These are phyloP conservation scores for Drosophila maculinotata DNA, from an alignment of 2,888 invertebrate genomes.

Conservation along the genomic window DNA sequence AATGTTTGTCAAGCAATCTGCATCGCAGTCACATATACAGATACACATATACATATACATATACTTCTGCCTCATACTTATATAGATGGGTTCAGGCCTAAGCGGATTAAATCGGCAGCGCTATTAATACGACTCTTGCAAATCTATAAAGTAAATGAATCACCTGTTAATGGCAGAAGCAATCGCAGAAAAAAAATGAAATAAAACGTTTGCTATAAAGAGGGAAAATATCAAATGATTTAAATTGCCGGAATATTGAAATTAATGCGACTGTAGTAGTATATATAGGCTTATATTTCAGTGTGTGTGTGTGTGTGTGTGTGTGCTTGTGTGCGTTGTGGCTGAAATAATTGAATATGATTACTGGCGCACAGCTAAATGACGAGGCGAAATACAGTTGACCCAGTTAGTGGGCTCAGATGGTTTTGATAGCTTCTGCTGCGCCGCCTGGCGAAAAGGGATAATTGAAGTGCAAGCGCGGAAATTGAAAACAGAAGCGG, in stretches of 20 bases:
- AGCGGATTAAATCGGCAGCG: constrained; percentile 45
- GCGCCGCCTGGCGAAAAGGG: constrained; percentile 18
- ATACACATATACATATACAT: too few relatives aligned
- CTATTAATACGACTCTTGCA: constrained; percentile 17
- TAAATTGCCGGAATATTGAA: constrained; percentile 70
- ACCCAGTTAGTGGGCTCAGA: constrained; percentile 65
- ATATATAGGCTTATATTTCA: constrained; percentile 19
- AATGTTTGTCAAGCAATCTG: constrained; percentile 56
- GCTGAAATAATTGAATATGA: constrained; percentile 74
- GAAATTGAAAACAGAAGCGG: constrained; percentile 69
- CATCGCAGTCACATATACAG: constrained; percentile 18
- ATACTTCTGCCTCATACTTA: neutral
- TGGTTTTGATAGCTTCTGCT: constrained; percentile 44
- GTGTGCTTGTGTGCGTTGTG: constrained; percentile 35
- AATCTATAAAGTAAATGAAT: constrained; percentile 59
- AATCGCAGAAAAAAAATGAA: constrained; percentile 15
- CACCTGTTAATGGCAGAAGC: constrained; percentile 47
- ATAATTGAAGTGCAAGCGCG: constrained; percentile 74
- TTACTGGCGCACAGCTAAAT: constrained; percentile 57
- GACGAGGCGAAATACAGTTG: constrained; percentile 63
- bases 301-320: constrained; percentile 1
- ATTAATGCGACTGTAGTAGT: constrained; percentile 56
- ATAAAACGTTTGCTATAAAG: constrained; percentile 5
- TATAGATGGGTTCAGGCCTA: constrained; percentile 24
- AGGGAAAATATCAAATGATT: constrained; percentile 56